Evolutionary conservation across 2,888 invertebrate species (phyloP).

Genomic region (Erebia aethiops): DNA sequence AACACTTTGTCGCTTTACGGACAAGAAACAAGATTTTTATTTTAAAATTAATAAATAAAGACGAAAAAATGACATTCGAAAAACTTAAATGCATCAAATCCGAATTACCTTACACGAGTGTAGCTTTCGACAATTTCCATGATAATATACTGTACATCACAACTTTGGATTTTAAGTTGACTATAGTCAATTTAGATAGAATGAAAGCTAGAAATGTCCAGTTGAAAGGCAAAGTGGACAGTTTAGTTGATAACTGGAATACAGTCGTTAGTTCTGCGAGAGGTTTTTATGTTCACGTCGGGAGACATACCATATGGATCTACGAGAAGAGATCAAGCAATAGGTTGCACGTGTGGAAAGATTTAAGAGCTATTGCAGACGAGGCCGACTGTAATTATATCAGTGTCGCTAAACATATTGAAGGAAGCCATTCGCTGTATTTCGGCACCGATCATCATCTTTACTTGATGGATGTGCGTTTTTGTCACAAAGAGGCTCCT

Average conservation of each 20-base stretch:
- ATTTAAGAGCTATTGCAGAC: conserved; percentile 56
- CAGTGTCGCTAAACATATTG: conserved; percentile 58
- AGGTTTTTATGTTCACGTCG: conserved; percentile 60
- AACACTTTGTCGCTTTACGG: conserved; percentile 64
- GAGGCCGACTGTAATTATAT: conserved; percentile 62
- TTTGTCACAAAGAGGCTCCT: conserved; percentile 49
- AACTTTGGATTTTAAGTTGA: conserved; percentile 59
- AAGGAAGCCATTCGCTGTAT: conserved; percentile 57
- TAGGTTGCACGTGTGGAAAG: conserved; percentile 54
- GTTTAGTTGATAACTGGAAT: conserved; percentile 68
- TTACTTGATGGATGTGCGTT: conserved; percentile 67
- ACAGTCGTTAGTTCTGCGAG: conserved; percentile 64
- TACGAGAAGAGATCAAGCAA: conserved; percentile 71
- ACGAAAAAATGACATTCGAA: conserved; percentile 52
- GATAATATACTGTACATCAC: conserved; percentile 69
- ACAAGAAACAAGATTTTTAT: conserved; percentile 65
- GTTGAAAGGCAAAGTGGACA: conserved; percentile 51
- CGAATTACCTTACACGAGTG: conserved; percentile 64
- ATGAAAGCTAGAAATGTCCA: conserved; percentile 60
- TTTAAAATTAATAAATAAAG: conserved; percentile 53
- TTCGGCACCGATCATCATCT: conserved; percentile 68
- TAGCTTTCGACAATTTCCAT: conserved; percentile 68
- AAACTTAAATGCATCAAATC: conserved; percentile 62
- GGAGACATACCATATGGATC: conserved; percentile 56
- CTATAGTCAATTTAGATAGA: conserved; percentile 69